A percentile compares a stretch with the other conserved stretches of the same genome.
Evolutionary conservation across 2,113 vertebrate species (phyloP).

Genomic region (Pyxicephalus adspersus): DNA sequence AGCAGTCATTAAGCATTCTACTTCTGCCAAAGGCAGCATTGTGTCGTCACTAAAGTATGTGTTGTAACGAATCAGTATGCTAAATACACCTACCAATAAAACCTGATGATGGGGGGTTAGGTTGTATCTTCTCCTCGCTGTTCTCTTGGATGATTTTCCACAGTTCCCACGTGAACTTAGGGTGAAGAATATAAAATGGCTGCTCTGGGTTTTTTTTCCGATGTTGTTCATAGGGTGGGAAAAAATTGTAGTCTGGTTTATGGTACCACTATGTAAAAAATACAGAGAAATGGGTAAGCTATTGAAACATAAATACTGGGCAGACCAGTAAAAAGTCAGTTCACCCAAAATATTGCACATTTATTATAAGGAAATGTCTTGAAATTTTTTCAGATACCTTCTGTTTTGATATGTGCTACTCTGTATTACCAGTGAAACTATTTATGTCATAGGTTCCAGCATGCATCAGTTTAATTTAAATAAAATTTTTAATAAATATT

Average conservation of each 20-base stretch:
- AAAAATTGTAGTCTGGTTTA: slow-evolving; percentile 96
- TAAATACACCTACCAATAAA: slow-evolving; percentile 86
- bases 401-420: too few species aligned
- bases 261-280: slow-evolving; percentile 84
- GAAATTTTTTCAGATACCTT: too few species aligned
- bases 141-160: slow-evolving; percentile 98
- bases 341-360: too few species aligned
- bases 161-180: slow-evolving; percentile 93
- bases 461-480: too few species aligned
- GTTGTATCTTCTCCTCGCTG: slow-evolving; percentile 94
- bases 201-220: slow-evolving; percentile 84
- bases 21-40: slow-evolving; percentile 25
- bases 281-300: neutral
- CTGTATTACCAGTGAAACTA: too few species aligned
- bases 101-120: slow-evolving; percentile 96
- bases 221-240: slow-evolving; percentile 87
- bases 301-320: neutral
- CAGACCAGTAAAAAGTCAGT: neutral
- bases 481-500: too few species aligned
- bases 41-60: slow-evolving; percentile 3
- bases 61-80: neutral
- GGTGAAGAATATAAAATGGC: slow-evolving; percentile 96
- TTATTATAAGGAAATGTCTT: too few species aligned
- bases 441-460: too few species aligned
- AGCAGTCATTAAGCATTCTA: slow-evolving; percentile 30